Evolutionary conservation across 1,140 invertebrate species (phyloP), one percentile per base, ranked within the genome.

Genomic region (Glossosoma conforme): DNA sequence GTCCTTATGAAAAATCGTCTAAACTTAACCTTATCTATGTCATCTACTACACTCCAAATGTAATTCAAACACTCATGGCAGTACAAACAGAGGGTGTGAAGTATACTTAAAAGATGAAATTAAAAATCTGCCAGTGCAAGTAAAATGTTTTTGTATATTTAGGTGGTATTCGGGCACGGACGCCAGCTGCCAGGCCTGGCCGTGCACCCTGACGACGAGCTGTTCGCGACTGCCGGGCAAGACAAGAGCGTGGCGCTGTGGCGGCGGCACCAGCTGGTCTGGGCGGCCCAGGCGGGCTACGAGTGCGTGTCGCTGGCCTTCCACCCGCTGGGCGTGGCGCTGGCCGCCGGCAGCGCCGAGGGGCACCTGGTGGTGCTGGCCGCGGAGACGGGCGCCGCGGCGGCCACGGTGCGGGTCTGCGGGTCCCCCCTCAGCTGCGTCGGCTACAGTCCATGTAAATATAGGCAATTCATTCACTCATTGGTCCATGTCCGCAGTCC

Each of bases 171-270:
- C 60, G 93, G 93, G 2, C 94, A 98, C 69, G 85, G 86, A 30
- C 84, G 91, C 56, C 90, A 93, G 68, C 70, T 98, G 10, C 90
- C 90, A 84, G 93, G 90, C 4, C 65, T 97, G 24, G 89, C 92
- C 3, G 85, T 87, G 2, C 91, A 94, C 73, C 91, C 91, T 0
- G 85, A 89, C 61, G 90, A 94, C 61, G 89, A 93, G 65, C 79
- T 93, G 54, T 95, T 96, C 65, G 87, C 93, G 5, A 96, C 93
- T 10, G 92, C 91, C 21, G 92, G 91, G 0, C 86, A 93, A 56
- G 94, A 98, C 69, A 92, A 91, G 65, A 85, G 88, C 58, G 87
- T 95, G 30, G 89, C 89, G 11, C 76, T 93, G 6, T 96, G 92
- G 92, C 83, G 87, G 35, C 83, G 85, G 44, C 89, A 91, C 63